A percentile compares a stretch with the other conserved stretches of the same genome.
Conservation (phyloP, 2,888 invertebrate species). For the Malacosoma neustria region DNA sequence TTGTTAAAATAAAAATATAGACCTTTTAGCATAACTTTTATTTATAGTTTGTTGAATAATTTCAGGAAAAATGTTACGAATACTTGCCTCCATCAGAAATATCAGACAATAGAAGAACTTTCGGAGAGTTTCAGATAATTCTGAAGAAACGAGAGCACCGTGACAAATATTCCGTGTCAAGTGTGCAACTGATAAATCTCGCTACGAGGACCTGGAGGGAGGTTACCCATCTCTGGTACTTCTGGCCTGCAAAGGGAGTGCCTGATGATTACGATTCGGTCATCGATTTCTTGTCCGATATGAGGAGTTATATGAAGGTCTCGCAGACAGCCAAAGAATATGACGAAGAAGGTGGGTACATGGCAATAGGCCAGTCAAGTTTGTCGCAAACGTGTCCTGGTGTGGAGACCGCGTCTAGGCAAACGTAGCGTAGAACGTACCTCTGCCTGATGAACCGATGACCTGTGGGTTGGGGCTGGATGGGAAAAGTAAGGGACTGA, state of each 20-base stretch:
- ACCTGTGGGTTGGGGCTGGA: too few species aligned
- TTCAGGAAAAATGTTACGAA: conserved; percentile 92
- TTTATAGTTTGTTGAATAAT: too few species aligned
- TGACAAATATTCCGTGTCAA: conserved; percentile 93
- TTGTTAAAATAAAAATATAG: too few species aligned
- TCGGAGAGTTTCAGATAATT: conserved; percentile 91
- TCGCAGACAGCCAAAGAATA: conserved; percentile 68
- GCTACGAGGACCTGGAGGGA: conserved; percentile 89
- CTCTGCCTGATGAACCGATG: too few species aligned
- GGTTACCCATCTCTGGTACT: conserved; percentile 94
- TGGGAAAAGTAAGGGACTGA: too few species aligned
- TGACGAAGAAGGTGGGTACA: conserved; percentile 59
- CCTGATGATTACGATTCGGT: conserved; percentile 89
- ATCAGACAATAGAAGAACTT: conserved; percentile 89
- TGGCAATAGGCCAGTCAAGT: too few species aligned
- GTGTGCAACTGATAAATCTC: conserved; percentile 87
- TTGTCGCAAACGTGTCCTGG: too few species aligned
- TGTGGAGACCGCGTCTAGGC: too few species aligned
- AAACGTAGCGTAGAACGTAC: too few species aligned
- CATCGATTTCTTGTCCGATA: conserved; percentile 91
- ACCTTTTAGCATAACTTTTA: too few species aligned
- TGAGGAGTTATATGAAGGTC: conserved; percentile 76
- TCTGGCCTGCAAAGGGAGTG: conserved; percentile 93
- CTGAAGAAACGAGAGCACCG: conserved; percentile 91
- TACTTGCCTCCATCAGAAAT: conserved; percentile 94